Conservation (phyloP, 2,113 vertebrate genomes). For the Reinhardtius hippoglossoides region DNA sequence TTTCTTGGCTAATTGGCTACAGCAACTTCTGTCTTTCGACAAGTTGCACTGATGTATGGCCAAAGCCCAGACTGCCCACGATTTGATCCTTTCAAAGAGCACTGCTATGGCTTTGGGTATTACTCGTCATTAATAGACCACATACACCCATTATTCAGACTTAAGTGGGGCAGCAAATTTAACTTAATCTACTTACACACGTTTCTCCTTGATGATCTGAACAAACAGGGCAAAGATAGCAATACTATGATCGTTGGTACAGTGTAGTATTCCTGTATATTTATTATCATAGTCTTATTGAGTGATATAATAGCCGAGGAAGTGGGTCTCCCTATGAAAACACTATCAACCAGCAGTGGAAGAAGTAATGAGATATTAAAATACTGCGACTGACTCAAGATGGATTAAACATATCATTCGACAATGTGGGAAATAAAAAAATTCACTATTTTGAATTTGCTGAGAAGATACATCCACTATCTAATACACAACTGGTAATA, state of each 20-base stretch:
- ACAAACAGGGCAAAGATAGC: constrained; percentile 11
- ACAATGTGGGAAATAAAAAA: neutral
- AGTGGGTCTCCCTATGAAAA: neutral
- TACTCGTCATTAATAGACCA: constrained; percentile 31
- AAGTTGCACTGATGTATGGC: constrained; percentile 5
- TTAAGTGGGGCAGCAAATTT: constrained; percentile 33
- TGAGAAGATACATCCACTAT: no score
- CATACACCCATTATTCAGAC: constrained; percentile 16
- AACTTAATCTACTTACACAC: constrained; percentile 27
- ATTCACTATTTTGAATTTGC: no score
- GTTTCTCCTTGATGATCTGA: constrained; percentile 2
- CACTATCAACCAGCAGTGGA: neutral
- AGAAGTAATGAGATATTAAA: no score
- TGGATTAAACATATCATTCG: neutral
- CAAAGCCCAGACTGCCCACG: constrained; percentile 18
- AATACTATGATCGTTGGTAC: neutral
- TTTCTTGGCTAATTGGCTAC: constrained; percentile 21
- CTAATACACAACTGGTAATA: no score
- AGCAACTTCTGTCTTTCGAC: constrained; percentile 23
- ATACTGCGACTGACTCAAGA: no score
- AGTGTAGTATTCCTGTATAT: constrained; percentile 3
- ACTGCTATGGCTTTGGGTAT: constrained; percentile 2
- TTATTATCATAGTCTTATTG: neutral
- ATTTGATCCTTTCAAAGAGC: constrained; percentile 30
- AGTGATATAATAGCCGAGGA: neutral